A percentile compares a stretch with the other conserved stretches of the same genome.
Evolutionary conservation across 1,140 invertebrate genomes (phyloP).

Genomic region (Diuraphis noxia): DNA sequence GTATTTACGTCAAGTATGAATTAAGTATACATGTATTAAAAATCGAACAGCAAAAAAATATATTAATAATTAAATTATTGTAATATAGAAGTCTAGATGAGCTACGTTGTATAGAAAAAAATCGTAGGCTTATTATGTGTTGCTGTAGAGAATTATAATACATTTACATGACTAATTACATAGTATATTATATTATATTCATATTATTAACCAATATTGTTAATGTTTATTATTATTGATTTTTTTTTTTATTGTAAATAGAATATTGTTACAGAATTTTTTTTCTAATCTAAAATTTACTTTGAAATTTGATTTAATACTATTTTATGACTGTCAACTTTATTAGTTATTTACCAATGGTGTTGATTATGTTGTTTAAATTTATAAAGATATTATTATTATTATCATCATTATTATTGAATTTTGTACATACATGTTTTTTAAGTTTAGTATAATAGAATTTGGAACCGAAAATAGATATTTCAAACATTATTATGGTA

Average conservation of each 20-base stretch:
- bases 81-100: conserved; percentile 25
- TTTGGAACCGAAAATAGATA: conserved; percentile 32
- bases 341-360: not conserved
- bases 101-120: conserved; percentile 16
- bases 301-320: not conserved
- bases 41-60: not conserved
- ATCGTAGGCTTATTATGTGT: conserved; percentile 1
- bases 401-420: conserved; percentile 13
- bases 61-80: conserved; percentile 21
- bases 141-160: conserved; percentile 11
- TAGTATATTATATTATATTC: conserved; percentile 25
- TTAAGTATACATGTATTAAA: not conserved
- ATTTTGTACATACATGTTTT: conserved; percentile 30
- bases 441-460: conserved; percentile 15
- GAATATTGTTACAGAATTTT: conserved; percentile 7
- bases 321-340: not conserved
- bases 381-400: conserved; percentile 24
- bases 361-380: conserved; percentile 42
- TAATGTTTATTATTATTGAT: conserved; percentile 23
- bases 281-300: not conserved
- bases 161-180: not conserved
- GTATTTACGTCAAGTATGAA: not conserved
- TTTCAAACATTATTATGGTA: not conserved
- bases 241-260: conserved; percentile 30
- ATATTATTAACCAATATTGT: not conserved